A percentile compares a stretch with the other conserved stretches of the same genome.
phyloP scores from a whole-genome alignment of 37 sponge, comb jelly and placozoan species.

The Halisarca cf. caerulea region DNA sequence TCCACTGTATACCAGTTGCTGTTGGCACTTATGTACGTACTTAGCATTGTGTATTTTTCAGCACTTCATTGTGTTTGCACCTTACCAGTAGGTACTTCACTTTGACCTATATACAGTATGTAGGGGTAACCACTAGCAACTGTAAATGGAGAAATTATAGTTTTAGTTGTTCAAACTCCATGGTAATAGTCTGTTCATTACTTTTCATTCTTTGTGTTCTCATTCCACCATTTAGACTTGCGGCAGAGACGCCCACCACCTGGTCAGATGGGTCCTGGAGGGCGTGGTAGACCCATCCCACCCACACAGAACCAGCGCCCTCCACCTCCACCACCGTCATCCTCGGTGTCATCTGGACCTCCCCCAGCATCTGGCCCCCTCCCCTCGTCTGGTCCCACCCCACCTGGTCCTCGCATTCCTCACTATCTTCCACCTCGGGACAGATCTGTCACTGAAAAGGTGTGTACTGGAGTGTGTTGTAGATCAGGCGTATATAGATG shows the following conservation, averaged over 20 bases:
- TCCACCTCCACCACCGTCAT: background rate
- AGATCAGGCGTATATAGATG: too few relatives aligned
- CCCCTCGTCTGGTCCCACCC: background rate
- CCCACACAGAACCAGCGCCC: background rate
- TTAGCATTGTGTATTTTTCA: too few relatives aligned
- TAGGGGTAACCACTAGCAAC: too few relatives aligned
- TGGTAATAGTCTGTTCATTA: background rate
- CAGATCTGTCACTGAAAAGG: constrained; percentile 63
- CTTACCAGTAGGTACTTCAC: too few relatives aligned
- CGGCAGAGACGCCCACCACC: background rate
- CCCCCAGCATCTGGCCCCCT: background rate
- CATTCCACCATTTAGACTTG: background rate
- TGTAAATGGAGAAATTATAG: too few relatives aligned
- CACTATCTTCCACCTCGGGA: constrained; percentile 60
- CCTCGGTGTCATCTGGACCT: background rate
- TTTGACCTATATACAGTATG: too few relatives aligned
- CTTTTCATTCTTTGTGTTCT: background rate
- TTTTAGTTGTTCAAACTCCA: too few relatives aligned
- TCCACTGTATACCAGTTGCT: too few relatives aligned
- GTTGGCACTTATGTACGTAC: too few relatives aligned
- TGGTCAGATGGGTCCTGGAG: too few relatives aligned
- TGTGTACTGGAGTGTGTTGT: background rate
- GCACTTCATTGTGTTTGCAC: too few relatives aligned
- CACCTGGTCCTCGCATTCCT: constrained; percentile 71
- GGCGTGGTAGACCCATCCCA: too few relatives aligned